Conservation (phyloP, 1,140 invertebrate genomes). For the Drosophila kurseongensis region DNA sequence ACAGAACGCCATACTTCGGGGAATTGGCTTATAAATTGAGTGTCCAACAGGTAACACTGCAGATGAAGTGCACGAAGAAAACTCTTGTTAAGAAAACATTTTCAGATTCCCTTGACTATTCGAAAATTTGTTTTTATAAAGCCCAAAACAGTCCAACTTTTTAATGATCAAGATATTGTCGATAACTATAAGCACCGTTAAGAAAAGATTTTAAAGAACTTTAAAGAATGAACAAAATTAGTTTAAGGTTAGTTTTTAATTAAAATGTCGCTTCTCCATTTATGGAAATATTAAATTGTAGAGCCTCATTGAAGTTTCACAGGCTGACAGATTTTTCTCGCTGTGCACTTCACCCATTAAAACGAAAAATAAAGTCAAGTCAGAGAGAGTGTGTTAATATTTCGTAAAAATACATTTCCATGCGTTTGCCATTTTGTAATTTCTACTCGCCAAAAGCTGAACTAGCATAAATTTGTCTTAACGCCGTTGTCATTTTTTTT, state of each 20-base stretch:
- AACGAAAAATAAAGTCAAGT: neutral
- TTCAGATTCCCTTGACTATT: neutral
- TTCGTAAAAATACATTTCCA: slow-evolving; percentile 22
- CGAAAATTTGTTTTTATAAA: too few species aligned
- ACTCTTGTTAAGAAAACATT: too few species aligned
- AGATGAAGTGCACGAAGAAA: too few species aligned
- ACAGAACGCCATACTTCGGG: slow-evolving; percentile 8
- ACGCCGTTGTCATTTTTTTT: slow-evolving; percentile 70
- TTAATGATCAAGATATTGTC: too few species aligned
- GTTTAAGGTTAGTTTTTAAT: too few species aligned
- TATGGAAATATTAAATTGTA: neutral
- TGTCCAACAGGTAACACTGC: slow-evolving; percentile 7
- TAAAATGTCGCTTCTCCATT: neutral
- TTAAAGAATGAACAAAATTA: too few species aligned
- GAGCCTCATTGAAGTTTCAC: too few species aligned
- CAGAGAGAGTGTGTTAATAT: neutral
- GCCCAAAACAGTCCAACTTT: too few species aligned
- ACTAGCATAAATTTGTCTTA: slow-evolving; percentile 61
- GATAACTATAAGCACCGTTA: too few species aligned
- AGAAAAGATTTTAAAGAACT: too few species aligned
- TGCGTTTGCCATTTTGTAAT: slow-evolving; percentile 27
- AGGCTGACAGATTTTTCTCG: neutral
- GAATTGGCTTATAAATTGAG: slow-evolving; percentile 6
- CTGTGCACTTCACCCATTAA: neutral
- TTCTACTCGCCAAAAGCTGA: slow-evolving; percentile 44